These are phyloP conservation scores for Platypus cylindrus DNA, from an alignment of 2,888 invertebrate species.

Conservation along the genomic window DNA sequence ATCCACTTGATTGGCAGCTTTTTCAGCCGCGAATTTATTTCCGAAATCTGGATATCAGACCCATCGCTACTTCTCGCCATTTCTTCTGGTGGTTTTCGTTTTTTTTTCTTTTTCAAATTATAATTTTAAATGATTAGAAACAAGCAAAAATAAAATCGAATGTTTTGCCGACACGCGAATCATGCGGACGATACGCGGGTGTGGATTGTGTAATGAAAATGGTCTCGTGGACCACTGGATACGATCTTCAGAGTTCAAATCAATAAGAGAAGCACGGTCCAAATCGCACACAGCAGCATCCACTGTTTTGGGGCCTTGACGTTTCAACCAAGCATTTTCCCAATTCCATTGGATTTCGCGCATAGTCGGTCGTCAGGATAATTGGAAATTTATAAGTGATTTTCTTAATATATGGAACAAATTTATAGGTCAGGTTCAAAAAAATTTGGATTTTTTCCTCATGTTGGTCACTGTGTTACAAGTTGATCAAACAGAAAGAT, in stretches of 20 bases:
- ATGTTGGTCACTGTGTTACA: too few relatives aligned
- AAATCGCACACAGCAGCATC: constrained; percentile 13
- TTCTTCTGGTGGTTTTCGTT: constrained; percentile 1
- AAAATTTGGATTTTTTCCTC: too few relatives aligned
- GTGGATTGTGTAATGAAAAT: constrained; percentile 15
- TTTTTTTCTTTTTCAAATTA: too few relatives aligned
- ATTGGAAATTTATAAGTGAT: constrained; percentile 12
- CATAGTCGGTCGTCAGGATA: constrained; percentile 10
- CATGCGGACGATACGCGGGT: constrained; percentile 6
- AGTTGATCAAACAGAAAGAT: too few relatives aligned
- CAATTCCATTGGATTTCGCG: constrained; percentile 7
- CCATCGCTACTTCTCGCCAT: constrained; percentile 9
- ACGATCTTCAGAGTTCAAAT: constrained; percentile 10
- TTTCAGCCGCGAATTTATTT: constrained; percentile 1
- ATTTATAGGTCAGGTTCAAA: constrained; percentile 13
- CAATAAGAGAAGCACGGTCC: constrained; percentile 13
- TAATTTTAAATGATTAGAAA: neutral
- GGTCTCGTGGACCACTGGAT: constrained; percentile 6
- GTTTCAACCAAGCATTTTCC: constrained; percentile 2
- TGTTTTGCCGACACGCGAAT: neutral
- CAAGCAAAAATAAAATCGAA: neutral
- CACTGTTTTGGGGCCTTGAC: constrained; percentile 4
- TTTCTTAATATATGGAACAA: constrained; percentile 11
- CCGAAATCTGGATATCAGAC: constrained; percentile 3
- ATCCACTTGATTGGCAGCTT: too few relatives aligned